A percentile compares a stretch with the other conserved stretches of the same genome.
phyloP scores from a whole-genome alignment of 30 jellyfish, hydroid and myxozoan species.

The Pseudorhiza aurosa region DNA sequence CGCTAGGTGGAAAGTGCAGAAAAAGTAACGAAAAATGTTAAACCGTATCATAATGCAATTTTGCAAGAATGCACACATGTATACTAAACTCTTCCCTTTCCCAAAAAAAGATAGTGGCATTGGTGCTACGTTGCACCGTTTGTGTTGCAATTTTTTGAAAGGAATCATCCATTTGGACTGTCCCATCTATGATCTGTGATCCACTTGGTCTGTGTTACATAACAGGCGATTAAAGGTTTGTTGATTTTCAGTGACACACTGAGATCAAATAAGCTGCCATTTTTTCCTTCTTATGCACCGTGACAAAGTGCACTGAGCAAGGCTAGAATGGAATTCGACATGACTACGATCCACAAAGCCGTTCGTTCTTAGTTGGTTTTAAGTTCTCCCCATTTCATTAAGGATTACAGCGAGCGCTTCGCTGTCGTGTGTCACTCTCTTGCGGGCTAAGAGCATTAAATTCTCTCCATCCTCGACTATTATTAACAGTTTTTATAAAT shows the following conservation, averaged over 20 bases:
- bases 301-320: neutral
- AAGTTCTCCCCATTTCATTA: neutral
- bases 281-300: neutral
- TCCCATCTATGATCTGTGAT: too few relatives aligned
- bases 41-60: too few relatives aligned
- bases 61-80: too few relatives aligned
- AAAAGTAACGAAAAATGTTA: too few relatives aligned
- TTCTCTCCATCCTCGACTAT: neutral
- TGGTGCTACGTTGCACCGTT: too few relatives aligned
- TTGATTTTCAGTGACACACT: neutral
- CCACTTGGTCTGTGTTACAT: too few relatives aligned
- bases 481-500: neutral
- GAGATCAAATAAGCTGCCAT: neutral
- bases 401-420: neutral
- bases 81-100: too few relatives aligned
- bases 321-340: neutral
- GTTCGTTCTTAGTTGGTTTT: neutral
- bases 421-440: constrained; percentile 14
- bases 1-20: too few relatives aligned
- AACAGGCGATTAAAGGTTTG: too few relatives aligned
- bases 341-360: neutral
- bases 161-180: too few relatives aligned
- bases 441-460: neutral
- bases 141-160: too few relatives aligned
- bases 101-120: too few relatives aligned